Evolutionary conservation across 23 tunicate genomes (phyloP), one percentile per base, ranked within the genome.

Genomic region (Styela plicata): DNA sequence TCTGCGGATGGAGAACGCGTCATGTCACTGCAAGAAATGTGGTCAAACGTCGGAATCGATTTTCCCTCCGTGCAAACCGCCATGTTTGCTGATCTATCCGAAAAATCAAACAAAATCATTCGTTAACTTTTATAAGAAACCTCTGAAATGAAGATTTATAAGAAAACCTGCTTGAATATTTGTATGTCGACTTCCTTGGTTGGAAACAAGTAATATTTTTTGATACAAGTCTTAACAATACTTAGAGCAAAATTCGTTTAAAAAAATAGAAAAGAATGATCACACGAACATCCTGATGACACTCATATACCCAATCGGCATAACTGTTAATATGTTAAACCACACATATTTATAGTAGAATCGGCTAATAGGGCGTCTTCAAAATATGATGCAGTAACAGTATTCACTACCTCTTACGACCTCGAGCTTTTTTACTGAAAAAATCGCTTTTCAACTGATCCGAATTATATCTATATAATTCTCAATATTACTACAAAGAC

Each of bases 41-140:
- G 77, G 24, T 71, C 77, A 5, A 30, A 22, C 29, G 37, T 17
- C 77, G 77, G 77, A 33, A 71, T 71, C 7, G 77, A 30, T 33
- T 71, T 71, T 3, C 37, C 34, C 34, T 71, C 77, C 24, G 34
- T 71, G 77, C 35, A 71, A 18, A 22, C 29, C 35, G 34, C 34
- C 37, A 71, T 22, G 17, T 36, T 71, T 26, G 36, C 77, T 71
- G 20, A 33, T 3, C 77, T 28, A 34, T 32, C 29, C 29, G 32
- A 36, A 71, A 16, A 28, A 71, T 71, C 77, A 28, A 34, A 71
- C 17, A 71, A 71, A 71, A 71, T 71, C 77, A 71, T 71, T 30
- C 57, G 57, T 44, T 5, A 44, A 30, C 35, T 34, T 5, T 27
- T 66, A 13, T 13, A 3, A 30, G 5, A 18, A 71, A 71, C 29